These are phyloP conservation scores for Mirounga angustirostris DNA, from an alignment of 2,113 vertebrate species.

Conservation along the genomic window DNA sequence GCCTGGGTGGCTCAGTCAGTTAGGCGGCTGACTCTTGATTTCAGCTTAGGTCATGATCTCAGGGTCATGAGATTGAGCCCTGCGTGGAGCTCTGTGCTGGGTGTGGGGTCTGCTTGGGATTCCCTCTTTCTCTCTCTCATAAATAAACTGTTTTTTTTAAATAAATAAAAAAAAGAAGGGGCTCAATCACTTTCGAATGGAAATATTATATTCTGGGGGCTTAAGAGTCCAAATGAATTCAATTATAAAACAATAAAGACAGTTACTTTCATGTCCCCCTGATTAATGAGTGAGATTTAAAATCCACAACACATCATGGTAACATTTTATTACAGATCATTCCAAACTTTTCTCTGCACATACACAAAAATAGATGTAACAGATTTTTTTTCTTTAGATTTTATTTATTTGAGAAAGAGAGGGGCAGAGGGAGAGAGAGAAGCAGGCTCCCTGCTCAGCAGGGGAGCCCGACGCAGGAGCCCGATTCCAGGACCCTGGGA, in stretches of 20 bases:
- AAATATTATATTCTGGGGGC: neutral
- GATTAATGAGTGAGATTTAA: constrained; percentile 9
- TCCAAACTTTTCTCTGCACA: constrained; percentile 9
- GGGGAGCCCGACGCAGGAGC: neutral
- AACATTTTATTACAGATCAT: neutral
- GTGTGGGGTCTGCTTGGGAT: neutral
- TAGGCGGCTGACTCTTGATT: neutral
- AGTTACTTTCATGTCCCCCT: neutral
- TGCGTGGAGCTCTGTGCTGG: neutral
- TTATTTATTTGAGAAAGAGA: neutral
- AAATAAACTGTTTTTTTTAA: neutral
- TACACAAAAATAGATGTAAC: neutral
- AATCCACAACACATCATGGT: neutral
- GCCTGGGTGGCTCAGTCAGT: neutral
- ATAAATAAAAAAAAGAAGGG: neutral
- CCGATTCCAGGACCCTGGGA: neutral
- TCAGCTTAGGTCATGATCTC: neutral
- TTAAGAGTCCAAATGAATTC: neutral
- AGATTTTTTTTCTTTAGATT: neutral
- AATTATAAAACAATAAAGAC: neutral
- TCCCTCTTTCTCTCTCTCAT: neutral
- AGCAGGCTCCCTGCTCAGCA: neutral
- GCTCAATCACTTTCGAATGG: neutral
- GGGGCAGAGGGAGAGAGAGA: neutral
- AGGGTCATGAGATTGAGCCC: neutral